Conservation (phyloP, 2,888 invertebrate genomes). For the Adelphocoris suturalis region DNA sequence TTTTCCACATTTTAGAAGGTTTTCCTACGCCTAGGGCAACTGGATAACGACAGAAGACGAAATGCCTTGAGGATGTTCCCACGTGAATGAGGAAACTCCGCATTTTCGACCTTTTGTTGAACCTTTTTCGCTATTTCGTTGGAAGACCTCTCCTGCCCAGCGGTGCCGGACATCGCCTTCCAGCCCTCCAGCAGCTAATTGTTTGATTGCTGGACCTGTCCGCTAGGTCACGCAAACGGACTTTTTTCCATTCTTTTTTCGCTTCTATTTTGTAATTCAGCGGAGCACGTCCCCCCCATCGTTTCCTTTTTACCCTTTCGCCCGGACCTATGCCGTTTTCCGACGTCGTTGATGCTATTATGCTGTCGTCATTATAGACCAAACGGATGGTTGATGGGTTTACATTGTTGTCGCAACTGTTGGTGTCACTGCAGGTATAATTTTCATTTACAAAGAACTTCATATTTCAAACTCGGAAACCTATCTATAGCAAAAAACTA, state of each 20-base stretch:
- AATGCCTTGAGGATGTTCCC: neutral
- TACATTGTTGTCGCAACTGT: neutral
- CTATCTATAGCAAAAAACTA: too few species aligned
- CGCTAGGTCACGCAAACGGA: constrained; percentile 49
- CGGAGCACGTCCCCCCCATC: constrained; percentile 43
- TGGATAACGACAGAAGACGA: too few species aligned
- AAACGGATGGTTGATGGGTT: neutral
- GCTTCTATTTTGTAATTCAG: constrained; percentile 59
- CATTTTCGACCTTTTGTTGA: neutral
- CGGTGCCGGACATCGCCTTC: constrained; percentile 19
- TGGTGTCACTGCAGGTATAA: neutral
- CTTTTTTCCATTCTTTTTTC: constrained; percentile 37
- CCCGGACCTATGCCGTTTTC: neutral
- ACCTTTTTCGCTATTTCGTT: constrained; percentile 3
- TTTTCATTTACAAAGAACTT: neutral
- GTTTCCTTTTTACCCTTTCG: constrained; percentile 45
- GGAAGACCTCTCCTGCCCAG: neutral
- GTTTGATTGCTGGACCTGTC: constrained; percentile 59
- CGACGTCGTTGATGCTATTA: constrained; percentile 11
- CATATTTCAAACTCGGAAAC: neutral
- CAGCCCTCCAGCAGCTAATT: constrained; percentile 32
- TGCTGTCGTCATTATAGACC: constrained; percentile 15
- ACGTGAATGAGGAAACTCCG: constrained; percentile 1
- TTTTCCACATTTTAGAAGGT: too few species aligned
- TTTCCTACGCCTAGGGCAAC: too few species aligned